Evolutionary conservation across 2,113 vertebrate species (phyloP).

Genomic region (Mastomys natalensis): DNA sequence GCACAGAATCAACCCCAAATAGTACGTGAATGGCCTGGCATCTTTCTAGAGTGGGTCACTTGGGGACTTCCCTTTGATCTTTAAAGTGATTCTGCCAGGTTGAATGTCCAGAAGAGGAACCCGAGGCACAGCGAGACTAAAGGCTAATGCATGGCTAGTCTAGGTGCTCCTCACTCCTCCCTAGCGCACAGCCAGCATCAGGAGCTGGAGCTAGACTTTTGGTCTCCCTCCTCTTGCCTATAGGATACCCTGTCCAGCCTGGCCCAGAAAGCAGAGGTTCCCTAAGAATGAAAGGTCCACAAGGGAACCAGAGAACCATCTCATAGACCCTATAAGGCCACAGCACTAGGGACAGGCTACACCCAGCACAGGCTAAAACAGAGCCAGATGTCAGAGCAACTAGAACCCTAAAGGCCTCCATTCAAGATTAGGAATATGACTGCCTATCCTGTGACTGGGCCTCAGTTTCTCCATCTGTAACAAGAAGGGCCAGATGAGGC

Average conservation of each 20-base stretch:
- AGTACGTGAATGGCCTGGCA: neutral
- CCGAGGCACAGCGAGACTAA: neutral
- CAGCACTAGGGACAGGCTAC: too few species aligned
- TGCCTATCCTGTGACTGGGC: neutral
- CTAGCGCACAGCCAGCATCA: neutral
- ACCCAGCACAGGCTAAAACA: neutral
- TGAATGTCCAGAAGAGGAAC: neutral
- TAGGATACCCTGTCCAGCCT: neutral
- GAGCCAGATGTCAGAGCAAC: neutral
- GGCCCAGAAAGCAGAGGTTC: neutral
- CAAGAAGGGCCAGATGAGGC: neutral
- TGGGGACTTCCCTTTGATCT: neutral
- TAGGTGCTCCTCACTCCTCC: neutral
- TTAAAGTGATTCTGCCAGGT: neutral
- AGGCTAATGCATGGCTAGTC: neutral
- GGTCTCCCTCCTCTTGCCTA: neutral
- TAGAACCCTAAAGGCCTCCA: neutral
- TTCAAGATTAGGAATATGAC: neutral
- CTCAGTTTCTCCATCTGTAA: neutral
- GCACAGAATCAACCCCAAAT: neutral
- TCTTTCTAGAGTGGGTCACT: neutral
- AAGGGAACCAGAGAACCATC: neutral
- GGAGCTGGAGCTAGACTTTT: neutral
- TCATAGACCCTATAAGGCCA: neutral
- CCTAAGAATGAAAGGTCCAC: neutral